Evolutionary conservation across 2,888 invertebrate genomes (phyloP).

Genomic region (Heliconius cydno): DNA sequence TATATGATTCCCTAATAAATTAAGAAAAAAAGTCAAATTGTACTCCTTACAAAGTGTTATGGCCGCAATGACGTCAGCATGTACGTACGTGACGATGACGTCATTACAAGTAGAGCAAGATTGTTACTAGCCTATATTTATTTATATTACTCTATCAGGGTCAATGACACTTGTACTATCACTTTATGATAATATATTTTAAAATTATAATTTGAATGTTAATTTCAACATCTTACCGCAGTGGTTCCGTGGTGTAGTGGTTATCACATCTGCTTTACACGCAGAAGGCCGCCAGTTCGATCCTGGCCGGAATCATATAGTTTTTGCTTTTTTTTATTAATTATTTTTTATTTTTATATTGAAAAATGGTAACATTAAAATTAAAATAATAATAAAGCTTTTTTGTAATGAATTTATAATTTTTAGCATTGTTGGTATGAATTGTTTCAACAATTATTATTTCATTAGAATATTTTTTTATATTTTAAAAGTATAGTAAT

Average conservation of each 20-base stretch:
- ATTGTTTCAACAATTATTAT: no score
- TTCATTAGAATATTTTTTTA: no score
- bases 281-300: slow-evolving; percentile 26
- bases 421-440: no score
- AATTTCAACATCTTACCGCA: fast-evolving
- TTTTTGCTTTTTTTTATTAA: not conserved
- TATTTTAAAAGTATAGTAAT: no score
- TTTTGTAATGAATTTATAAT: no score
- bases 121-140: not conserved
- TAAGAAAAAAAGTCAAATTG: no score
- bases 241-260: slow-evolving; percentile 17
- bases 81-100: not conserved
- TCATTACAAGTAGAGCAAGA: not conserved
- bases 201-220: not conserved
- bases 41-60: not conserved
- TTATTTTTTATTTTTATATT: not conserved
- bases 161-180: not conserved
- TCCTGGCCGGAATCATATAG: slow-evolving; percentile 15
- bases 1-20: no score
- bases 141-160: not conserved
- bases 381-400: no score
- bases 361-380: not conserved
- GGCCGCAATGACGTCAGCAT: not conserved
- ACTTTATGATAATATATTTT: not conserved
- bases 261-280: slow-evolving; percentile 29